These are phyloP conservation scores for Jaculus jaculus DNA, from an alignment of 2,113 vertebrate species.

Conservation along the genomic window DNA sequence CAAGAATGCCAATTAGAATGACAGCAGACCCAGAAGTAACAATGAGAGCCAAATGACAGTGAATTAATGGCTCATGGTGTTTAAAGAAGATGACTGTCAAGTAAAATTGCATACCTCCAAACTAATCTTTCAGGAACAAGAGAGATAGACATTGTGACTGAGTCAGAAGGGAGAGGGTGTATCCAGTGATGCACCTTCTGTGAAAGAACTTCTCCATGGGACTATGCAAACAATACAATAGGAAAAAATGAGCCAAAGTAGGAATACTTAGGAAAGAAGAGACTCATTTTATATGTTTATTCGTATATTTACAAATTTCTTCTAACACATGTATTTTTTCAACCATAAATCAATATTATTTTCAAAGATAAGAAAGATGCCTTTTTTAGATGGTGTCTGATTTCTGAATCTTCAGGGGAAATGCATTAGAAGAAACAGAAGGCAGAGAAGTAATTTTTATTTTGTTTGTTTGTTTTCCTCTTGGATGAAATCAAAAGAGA, in stretches of 20 bases:
- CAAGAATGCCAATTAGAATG: background rate
- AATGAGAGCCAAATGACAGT: background rate
- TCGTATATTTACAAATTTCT: background rate
- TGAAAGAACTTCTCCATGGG: background rate
- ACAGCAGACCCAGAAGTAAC: background rate
- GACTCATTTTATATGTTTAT: background rate
- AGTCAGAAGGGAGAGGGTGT: background rate
- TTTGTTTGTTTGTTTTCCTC: background rate
- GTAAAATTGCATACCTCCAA: background rate
- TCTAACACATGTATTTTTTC: background rate
- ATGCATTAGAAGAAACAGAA: background rate
- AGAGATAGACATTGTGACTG: background rate
- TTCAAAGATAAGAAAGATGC: background rate
- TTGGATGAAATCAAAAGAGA: conserved; percentile 4
- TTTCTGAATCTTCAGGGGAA: conserved; percentile 2
- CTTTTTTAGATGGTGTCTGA: background rate
- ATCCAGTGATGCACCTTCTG: background rate
- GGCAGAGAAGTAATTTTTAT: background rate
- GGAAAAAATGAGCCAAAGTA: background rate
- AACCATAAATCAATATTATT: background rate
- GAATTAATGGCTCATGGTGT: background rate
- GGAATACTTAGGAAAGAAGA: background rate
- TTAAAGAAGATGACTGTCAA: conserved; percentile 47
- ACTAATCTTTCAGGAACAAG: conserved; percentile 27
- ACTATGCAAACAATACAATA: background rate